phyloP scores from a whole-genome alignment of 2,888 invertebrate genomes.

The Steinernema hermaphroditum region DNA sequence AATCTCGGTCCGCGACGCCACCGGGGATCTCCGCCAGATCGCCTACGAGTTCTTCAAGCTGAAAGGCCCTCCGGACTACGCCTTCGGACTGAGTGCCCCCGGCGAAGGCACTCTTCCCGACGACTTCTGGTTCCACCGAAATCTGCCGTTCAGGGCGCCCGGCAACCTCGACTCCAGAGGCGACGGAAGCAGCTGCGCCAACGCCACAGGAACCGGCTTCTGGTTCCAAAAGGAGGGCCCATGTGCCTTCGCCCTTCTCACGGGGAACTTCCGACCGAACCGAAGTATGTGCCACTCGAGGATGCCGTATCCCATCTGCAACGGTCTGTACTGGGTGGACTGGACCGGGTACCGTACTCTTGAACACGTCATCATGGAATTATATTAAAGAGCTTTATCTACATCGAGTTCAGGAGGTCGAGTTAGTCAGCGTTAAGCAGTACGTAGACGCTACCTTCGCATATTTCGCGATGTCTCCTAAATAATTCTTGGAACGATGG shows the following conservation, averaged over 20 bases:
- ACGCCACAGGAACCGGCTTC: background rate
- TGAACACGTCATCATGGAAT: background rate
- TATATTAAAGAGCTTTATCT: background rate
- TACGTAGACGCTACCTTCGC: background rate
- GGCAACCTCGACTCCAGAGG: background rate
- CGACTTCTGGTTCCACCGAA: constrained; percentile 20
- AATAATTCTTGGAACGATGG: background rate
- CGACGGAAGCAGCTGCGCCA: background rate
- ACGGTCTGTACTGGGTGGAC: background rate
- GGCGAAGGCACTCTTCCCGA: constrained; percentile 10
- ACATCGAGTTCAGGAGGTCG: background rate
- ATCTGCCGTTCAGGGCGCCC: constrained; percentile 21
- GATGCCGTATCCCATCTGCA: background rate
- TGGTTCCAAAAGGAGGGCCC: constrained; percentile 4
- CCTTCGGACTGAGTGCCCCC: background rate
- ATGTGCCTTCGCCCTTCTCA: background rate
- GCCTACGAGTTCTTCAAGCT: constrained; percentile 18
- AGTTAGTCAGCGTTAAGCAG: background rate
- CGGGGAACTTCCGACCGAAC: background rate
- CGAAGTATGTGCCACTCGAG: background rate
- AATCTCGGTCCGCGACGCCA: background rate
- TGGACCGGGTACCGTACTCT: background rate
- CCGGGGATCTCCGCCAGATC: background rate
- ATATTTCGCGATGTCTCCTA: background rate
- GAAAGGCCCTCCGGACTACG: constrained; percentile 23